phyloP scores from a whole-genome alignment of 2,888 invertebrate species.

The Venusia cambrica region DNA sequence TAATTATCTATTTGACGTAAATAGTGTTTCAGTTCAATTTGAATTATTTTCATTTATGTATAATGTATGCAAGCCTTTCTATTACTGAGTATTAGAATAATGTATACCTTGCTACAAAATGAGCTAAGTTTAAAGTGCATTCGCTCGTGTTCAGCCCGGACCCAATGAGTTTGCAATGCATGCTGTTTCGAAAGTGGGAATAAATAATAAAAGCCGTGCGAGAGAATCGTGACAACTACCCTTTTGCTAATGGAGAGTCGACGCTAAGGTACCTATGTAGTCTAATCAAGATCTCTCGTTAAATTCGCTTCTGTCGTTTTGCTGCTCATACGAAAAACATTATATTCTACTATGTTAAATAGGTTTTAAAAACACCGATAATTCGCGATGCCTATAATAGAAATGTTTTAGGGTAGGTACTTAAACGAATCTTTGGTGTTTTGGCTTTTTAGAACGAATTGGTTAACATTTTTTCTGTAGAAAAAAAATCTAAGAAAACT shows the following conservation, averaged over 20 bases:
- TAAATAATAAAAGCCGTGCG: conserved; percentile 72
- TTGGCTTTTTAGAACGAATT: too few species aligned
- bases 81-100: conserved; percentile 20
- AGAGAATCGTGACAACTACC: conserved; percentile 74
- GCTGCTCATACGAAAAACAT: conserved; percentile 47
- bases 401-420: too few species aligned
- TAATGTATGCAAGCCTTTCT: conserved; percentile 14
- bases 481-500: too few species aligned
- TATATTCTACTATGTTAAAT: too few species aligned
- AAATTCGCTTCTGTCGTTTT: conserved; percentile 55
- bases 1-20: too few species aligned
- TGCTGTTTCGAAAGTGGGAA: conserved; percentile 58
- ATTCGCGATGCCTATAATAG: too few species aligned
- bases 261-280: conserved; percentile 60
- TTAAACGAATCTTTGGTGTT: too few species aligned
- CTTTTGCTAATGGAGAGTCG: conserved; percentile 72
- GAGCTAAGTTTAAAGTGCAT: conserved; percentile 51
- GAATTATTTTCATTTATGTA: conserved; percentile 2
- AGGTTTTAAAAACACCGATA: too few species aligned
- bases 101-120: too few species aligned
- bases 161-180: conserved; percentile 46
- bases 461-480: too few species aligned
- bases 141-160: conserved; percentile 58
- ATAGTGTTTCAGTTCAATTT: too few species aligned
- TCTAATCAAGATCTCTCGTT: conserved; percentile 73